Percentiles rank a stretch among this genome's conserved stretches.
Conservation (phyloP, 2,113 vertebrate species). For the Acanthisitta chloris region DNA sequence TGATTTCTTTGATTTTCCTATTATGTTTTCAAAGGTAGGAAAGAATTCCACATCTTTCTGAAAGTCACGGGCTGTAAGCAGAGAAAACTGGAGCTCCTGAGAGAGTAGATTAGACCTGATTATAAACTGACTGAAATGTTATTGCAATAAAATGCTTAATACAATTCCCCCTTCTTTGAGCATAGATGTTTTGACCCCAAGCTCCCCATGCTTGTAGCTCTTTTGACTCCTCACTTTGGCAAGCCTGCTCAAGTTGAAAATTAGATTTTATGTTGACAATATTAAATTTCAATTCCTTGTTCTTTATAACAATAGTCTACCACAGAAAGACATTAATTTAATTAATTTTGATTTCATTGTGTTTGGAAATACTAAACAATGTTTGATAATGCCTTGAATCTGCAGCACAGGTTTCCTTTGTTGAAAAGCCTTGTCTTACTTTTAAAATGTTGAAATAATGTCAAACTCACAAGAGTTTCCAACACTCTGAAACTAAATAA, state of each 20-base stretch:
- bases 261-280: background rate
- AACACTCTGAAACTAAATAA: background rate
- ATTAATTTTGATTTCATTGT: background rate
- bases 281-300: background rate
- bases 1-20: constrained; percentile 54
- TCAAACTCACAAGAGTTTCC: background rate
- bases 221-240: background rate
- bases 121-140: constrained; percentile 66
- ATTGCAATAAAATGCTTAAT: constrained; percentile 62
- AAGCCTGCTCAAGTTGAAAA: background rate
- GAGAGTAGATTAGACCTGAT: constrained; percentile 66
- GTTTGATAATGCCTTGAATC: background rate
- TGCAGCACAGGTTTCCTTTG: background rate
- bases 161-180: background rate
- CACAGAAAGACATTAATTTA: background rate
- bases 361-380: background rate
- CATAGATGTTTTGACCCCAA: background rate
- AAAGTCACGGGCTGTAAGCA: constrained; percentile 36
- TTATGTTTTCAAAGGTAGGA: constrained; percentile 63
- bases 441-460: background rate
- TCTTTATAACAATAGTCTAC: background rate
- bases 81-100: constrained; percentile 62
- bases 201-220: background rate
- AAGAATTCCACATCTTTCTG: constrained; percentile 61
- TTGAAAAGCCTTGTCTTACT: background rate